phyloP scores from a whole-genome alignment of 2,797 vertebrate genomes.

The Pipistrellus pygmaeus region DNA sequence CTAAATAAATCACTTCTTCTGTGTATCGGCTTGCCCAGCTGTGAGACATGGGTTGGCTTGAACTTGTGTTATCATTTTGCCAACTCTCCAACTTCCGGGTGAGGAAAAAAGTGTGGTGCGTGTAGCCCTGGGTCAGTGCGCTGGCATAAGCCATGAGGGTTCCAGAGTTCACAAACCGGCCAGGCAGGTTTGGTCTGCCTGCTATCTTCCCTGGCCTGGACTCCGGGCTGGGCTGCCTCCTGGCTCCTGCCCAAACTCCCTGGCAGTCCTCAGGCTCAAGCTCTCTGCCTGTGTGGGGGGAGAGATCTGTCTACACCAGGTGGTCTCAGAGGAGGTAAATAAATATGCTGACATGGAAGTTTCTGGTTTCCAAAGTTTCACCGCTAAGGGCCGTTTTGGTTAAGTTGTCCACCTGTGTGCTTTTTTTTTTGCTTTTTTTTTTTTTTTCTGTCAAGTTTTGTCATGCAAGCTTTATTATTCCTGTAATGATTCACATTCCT shows the following conservation, averaged over 20 bases:
- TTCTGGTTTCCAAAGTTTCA: not conserved
- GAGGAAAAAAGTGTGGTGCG: not conserved
- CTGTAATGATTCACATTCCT: not conserved
- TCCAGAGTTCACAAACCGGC: not conserved
- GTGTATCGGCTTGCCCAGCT: not conserved
- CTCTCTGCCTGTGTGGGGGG: not conserved
- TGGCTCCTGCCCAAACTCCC: not conserved
- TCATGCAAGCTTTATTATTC: not conserved
- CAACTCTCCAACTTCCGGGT: not conserved
- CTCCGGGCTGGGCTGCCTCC: not conserved
- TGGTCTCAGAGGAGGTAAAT: not conserved
- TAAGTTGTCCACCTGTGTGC: not conserved
- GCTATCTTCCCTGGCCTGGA: not conserved
- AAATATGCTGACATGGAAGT: not conserved
- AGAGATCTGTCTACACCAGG: not conserved
- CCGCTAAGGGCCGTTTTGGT: not conserved
- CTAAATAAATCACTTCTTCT: not conserved
- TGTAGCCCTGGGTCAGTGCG: not conserved
- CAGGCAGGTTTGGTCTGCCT: not conserved
- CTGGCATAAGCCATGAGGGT: not conserved
- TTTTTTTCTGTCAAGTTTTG: conserved; percentile 27
- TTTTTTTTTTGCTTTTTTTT: not conserved
- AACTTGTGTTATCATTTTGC: not conserved
- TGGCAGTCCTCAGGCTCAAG: not conserved
- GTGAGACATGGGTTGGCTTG: not conserved